Percentiles rank a stretch among this genome's conserved stretches.
Conservation (phyloP, 1,140 invertebrate species). For the Goniozus legneri region DNA sequence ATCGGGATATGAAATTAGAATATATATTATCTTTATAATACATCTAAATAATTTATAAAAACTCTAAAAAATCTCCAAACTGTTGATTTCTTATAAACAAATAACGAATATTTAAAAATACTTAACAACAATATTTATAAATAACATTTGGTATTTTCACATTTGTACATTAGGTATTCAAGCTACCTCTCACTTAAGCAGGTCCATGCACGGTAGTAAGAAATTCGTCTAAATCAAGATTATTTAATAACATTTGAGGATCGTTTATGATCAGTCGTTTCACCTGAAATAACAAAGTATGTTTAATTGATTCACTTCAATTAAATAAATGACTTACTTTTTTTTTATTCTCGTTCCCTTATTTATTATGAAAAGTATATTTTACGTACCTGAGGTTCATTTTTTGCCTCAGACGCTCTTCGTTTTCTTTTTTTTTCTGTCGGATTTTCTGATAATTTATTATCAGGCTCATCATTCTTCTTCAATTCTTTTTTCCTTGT, state of each 20-base stretch:
- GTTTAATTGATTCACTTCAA: not conserved
- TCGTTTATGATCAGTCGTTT: conserved; percentile 25
- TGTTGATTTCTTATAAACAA: not conserved
- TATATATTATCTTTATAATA: conserved; percentile 2
- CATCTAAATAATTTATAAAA: not conserved
- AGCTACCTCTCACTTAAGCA: conserved; percentile 7
- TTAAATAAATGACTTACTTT: too few relatives aligned
- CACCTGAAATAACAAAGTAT: conserved; percentile 16
- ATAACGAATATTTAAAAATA: conserved; percentile 4
- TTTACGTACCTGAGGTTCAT: conserved; percentile 25
- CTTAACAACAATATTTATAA: not conserved
- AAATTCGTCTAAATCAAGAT: conserved; percentile 35
- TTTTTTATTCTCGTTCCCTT: too few relatives aligned
- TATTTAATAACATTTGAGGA: conserved; percentile 29
- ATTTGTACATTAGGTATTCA: conserved; percentile 4
- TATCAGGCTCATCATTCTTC: conserved; percentile 5
- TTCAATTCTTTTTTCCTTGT: conserved; percentile 4
- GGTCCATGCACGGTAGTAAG: conserved; percentile 37
- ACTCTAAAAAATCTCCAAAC: not conserved
- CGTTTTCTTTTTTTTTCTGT: conserved; percentile 21
- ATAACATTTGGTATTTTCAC: not conserved
- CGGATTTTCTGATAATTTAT: conserved; percentile 8
- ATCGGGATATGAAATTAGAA: conserved; percentile 1
- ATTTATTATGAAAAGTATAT: not conserved
- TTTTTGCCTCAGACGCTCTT: conserved; percentile 19